Base-by-base conservation (phyloP, 2,888 invertebrate genomes). In the Odontomyia ornata region DNA sequence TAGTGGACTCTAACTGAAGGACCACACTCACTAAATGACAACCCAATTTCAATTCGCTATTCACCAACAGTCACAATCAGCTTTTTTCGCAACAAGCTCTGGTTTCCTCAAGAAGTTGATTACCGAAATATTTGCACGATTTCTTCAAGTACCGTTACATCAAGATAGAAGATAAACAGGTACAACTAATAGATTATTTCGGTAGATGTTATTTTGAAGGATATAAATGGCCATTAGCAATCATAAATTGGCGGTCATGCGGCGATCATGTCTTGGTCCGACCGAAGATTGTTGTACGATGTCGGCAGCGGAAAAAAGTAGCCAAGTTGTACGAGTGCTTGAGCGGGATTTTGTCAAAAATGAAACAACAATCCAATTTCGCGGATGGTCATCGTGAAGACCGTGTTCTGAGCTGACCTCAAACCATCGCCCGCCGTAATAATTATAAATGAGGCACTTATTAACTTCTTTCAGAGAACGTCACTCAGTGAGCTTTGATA, bases 121-220 rank as follows among this genome's bases (percentile, higher is more conserved):
- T 73, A 73, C 73, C 73, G 57, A 73, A 73, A 73, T 73, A 73
- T 73, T 57, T 73, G 73, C 73, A 73, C 73, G 73, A 73, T 60
- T 73, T 73, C 60, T 60, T 73, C 57, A 11, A 21, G 69, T 57
- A 73, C 73, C 73, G 73, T 73, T 73, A 73, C 43, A 73, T 73
- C 73, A 57, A 73, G 73, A 73, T 73, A 43, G 52, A 36, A 73
- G 60, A 73, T 57, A 73, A 73, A 73, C 73, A 73, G 73, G 73
- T 73, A 73, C 73, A 73, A 73, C 73, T 73, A 73, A 73, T 73
- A 73, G 73, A 73, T 73, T 73, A 73, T 73, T 73, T 73, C 73
- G 60, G 73, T 57, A 73, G 73, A 57, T 73, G 73, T 73, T 73
- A 57, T 73, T 73, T 60, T 73, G 73, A 73, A 73, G 73, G 73